Evolutionary conservation across 2,888 invertebrate species (phyloP), one percentile per base, ranked within the genome.

Genomic region (Drosophila meridiana): DNA sequence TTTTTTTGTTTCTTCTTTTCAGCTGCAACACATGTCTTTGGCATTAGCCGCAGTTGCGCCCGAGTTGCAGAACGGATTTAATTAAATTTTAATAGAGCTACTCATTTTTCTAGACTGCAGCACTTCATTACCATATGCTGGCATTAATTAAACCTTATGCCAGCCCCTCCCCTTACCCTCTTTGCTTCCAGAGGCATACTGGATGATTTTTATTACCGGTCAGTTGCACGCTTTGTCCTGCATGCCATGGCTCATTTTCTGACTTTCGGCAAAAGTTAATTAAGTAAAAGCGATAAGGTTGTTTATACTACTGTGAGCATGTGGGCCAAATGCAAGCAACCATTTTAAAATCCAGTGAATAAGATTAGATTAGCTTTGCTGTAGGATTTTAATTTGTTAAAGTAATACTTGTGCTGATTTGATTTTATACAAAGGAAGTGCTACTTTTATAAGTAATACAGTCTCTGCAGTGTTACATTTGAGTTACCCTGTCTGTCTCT

Each of bases 71-170:
- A 42, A n/a, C 26, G 20, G 30, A 76, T 77, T 78, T 73, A 73
- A 78, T 76, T 72, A 61, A 78, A 57, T 59, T 73, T 78, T 55
- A 65, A 58, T 65, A 40, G 28, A 38, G 32, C 48, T 14, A 20
- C 34, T 53, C 53, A 81, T 71, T 75, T 63, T 69, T 68, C 61
- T 56, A 47, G 56, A 34, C 70, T 53, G 26, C 61, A 56, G 50
- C 71, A 72, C 70, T 75, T 79, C 63, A 75, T 66, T 75, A 59
- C 69, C 89, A 85, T 75, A 68, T 79, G 87, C 60, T 69, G 69
- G 56, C 62, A 66, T 66, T 77, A 77, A 85, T 89, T 81, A 83
- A 89, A 77, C 64, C 68, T 64, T 59, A 65, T 69, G 45, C 65
- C 60, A 47, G 59, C 42, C 64, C 58, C 70, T 57, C 69, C 9